phyloP scores from a whole-genome alignment of 2,113 vertebrate species.

The Phoenicopterus ruber region DNA sequence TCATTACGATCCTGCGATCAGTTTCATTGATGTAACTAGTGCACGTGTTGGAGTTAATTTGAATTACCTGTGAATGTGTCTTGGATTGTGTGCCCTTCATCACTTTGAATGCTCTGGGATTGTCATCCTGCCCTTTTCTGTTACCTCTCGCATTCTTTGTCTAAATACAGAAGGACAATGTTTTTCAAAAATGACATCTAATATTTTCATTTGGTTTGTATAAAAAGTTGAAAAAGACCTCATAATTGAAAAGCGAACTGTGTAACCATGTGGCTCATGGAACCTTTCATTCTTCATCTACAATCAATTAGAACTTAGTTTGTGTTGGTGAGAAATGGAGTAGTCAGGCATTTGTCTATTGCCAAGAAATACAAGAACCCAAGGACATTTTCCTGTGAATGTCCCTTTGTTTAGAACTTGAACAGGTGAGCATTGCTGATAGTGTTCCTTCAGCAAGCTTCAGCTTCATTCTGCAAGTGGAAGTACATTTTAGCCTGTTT shows the following conservation, averaged over 20 bases:
- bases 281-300: neutral
- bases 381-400: constrained; percentile 46
- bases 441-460: constrained; percentile 51
- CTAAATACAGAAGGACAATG: neutral
- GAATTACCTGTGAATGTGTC: neutral
- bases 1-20: neutral
- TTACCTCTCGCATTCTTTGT: neutral
- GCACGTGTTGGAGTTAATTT: neutral
- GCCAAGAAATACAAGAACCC: constrained; percentile 57
- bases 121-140: neutral
- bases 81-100: neutral
- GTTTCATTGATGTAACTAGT: neutral
- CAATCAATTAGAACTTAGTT: constrained; percentile 4
- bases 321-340: constrained; percentile 21
- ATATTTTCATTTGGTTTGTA: neutral
- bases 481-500: constrained; percentile 74
- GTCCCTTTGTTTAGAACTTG: constrained; percentile 54
- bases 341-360: constrained; percentile 42
- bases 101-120: neutral
- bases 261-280: neutral
- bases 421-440: constrained; percentile 68
- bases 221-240: neutral
- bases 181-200: neutral
- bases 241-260: neutral
- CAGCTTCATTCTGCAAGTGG: constrained; percentile 29